Evolutionary conservation across 2,888 invertebrate genomes (phyloP).

Genomic region (Folsomia candida): DNA sequence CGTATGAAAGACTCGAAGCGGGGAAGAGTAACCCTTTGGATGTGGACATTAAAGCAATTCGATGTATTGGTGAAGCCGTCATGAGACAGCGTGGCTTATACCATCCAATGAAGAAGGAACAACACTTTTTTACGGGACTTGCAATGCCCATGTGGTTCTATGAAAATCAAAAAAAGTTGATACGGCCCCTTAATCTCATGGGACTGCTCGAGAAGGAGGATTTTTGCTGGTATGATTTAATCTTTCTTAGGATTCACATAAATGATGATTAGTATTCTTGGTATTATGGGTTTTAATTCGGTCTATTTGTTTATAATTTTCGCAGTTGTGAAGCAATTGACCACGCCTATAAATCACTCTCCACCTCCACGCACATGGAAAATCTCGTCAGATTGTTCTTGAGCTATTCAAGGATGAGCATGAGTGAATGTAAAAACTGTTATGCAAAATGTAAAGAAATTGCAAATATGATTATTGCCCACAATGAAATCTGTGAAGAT

Average conservation of each 20-base stretch:
- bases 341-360: conserved; percentile 8
- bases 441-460: conserved; percentile 12
- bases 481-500: neutral
- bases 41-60: conserved; percentile 2
- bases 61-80: conserved; percentile 36
- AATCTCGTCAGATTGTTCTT: conserved; percentile 20
- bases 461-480: neutral
- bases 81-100: conserved; percentile 34
- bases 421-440: conserved; percentile 30
- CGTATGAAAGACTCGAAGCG: conserved; percentile 17
- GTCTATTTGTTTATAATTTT: neutral
- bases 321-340: conserved; percentile 23
- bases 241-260: neutral
- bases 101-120: conserved; percentile 18
- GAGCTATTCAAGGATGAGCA: conserved; percentile 30
- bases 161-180: conserved; percentile 25
- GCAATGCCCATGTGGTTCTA: conserved; percentile 24
- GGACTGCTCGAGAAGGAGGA: conserved; percentile 12
- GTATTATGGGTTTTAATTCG: neutral
- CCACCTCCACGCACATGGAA: neutral
- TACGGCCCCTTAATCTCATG: conserved; percentile 26
- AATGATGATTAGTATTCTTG: neutral
- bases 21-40: neutral
- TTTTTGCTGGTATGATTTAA: conserved; percentile 26
- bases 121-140: conserved; percentile 25